Evolutionary conservation across 2,113 vertebrate species (phyloP).

Genomic region (Caloenas nicobarica): DNA sequence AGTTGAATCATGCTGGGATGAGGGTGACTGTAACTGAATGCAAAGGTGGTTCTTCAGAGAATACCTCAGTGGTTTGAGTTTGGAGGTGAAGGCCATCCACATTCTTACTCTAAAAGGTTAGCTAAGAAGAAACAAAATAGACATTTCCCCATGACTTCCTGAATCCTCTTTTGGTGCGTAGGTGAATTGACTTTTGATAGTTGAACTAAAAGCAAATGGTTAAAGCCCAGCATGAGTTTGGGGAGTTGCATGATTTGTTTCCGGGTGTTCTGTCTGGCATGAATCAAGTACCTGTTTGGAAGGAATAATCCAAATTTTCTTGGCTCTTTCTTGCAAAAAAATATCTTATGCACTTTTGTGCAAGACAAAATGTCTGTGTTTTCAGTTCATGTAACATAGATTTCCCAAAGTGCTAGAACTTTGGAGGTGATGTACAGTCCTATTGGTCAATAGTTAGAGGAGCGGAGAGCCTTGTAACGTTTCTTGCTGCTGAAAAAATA

Average conservation of each 20-base stretch:
- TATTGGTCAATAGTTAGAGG: neutral
- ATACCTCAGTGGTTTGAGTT: neutral
- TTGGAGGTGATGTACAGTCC: neutral
- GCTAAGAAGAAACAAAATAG: neutral
- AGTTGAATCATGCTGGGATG: neutral
- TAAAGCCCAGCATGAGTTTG: neutral
- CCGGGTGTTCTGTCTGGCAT: neutral
- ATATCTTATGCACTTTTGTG: rapidly evolving
- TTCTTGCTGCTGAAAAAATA: neutral
- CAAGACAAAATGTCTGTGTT: neutral
- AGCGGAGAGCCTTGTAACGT: neutral
- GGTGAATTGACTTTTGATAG: neutral
- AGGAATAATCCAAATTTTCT: neutral
- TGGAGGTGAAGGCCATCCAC: neutral
- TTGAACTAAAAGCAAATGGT: neutral
- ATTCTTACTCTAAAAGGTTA: neutral
- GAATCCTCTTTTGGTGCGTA: neutral
- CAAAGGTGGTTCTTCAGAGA: neutral
- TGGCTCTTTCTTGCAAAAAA: neutral
- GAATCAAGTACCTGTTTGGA: neutral
- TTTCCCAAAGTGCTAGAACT: neutral
- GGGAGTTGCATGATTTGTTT: neutral
- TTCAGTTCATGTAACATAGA: neutral
- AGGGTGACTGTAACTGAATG: neutral
- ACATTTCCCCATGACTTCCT: neutral